Conservation (phyloP, 2,888 invertebrate genomes). For the Hypomecis atomaria region DNA sequence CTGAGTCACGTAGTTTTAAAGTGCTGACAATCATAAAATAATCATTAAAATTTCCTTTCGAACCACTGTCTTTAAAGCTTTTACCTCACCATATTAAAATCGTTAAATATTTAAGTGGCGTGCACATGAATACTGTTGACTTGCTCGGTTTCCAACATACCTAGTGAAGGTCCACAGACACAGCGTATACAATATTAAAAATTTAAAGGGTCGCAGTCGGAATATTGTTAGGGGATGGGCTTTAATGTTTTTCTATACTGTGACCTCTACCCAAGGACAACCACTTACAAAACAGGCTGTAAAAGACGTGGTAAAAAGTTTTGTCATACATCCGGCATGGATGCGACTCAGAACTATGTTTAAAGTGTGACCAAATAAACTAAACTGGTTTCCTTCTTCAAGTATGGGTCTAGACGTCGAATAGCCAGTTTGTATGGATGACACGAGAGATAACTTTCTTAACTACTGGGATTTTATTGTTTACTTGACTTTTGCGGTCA, state of each 20-base stretch:
- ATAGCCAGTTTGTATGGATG: not conserved
- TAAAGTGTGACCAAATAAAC: constrained; percentile 20
- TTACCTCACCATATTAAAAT: constrained; percentile 29
- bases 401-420: not conserved
- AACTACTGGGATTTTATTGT: not conserved
- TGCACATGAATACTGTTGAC: constrained; percentile 64
- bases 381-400: constrained; percentile 22
- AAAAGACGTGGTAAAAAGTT: constrained; percentile 15
- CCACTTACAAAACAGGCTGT: constrained; percentile 36
- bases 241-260: constrained; percentile 43
- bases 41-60: not conserved
- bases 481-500: constrained; percentile 2
- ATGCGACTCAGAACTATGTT: constrained; percentile 11
- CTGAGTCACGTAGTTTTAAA: not conserved
- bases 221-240: constrained; percentile 43
- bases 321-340: constrained; percentile 25
- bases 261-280: constrained; percentile 52
- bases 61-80: not conserved
- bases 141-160: constrained; percentile 52
- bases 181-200: constrained; percentile 45
- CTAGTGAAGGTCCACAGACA: constrained; percentile 55
- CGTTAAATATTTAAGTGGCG: constrained; percentile 63
- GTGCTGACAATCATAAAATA: not conserved
- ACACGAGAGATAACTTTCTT: not conserved
- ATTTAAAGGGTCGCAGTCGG: constrained; percentile 32